These are phyloP conservation scores for Eupristina koningsbergeri DNA, from an alignment of 1,140 invertebrate species.

Conservation along the genomic window DNA sequence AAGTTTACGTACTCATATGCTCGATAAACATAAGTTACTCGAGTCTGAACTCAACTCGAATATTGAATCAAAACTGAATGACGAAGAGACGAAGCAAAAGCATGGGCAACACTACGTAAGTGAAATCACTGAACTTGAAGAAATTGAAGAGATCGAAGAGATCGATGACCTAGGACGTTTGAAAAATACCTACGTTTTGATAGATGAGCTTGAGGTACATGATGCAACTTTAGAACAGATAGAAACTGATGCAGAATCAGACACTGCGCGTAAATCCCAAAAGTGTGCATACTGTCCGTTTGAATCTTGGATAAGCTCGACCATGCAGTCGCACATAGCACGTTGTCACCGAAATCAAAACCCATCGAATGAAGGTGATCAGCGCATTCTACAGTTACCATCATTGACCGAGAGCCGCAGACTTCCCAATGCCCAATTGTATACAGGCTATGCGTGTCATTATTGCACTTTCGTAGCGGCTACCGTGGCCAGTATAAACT, in stretches of 20 bases:
- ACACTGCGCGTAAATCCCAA: constrained; percentile 36
- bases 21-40: constrained; percentile 1
- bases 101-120: neutral
- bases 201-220: neutral
- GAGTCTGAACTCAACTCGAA: neutral
- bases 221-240: neutral
- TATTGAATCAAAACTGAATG: neutral
- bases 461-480: constrained; percentile 40
- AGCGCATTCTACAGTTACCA: neutral
- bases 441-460: constrained; percentile 42
- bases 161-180: neutral
- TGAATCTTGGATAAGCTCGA: constrained; percentile 59
- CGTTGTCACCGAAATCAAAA: constrained; percentile 58
- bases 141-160: neutral
- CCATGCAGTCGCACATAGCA: constrained; percentile 65
- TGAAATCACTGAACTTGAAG: neutral
- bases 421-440: neutral
- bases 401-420: neutral
- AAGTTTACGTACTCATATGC: neutral
- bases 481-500: constrained; percentile 25
- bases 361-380: neutral
- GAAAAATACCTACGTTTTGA: neutral
- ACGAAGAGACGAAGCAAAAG: neutral
- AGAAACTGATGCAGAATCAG: neutral
- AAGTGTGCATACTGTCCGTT: constrained; percentile 59